phyloP scores from a whole-genome alignment of 2,797 vertebrate genomes.

The Crocidura indochinensis region DNA sequence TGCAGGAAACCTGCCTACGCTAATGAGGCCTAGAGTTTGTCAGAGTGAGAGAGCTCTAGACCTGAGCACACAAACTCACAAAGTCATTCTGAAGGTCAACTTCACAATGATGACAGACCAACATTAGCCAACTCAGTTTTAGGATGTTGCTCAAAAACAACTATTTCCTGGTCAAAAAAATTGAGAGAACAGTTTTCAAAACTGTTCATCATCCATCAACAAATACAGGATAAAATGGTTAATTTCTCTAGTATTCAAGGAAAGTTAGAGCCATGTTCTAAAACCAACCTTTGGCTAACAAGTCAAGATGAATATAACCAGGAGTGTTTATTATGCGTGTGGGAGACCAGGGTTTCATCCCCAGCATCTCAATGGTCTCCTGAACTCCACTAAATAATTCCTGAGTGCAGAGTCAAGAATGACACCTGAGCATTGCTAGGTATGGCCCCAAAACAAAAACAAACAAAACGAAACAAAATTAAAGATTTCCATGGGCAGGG shows the following conservation, averaged over 20 bases:
- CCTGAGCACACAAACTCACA: neutral
- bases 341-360: no score
- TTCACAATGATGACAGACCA: neutral
- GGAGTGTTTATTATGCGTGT: no score
- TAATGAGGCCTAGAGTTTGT: rapidly evolving
- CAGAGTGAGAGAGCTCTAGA: neutral
- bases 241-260: conserved; percentile 7
- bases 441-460: no score
- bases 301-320: no score
- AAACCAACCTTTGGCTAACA: no score
- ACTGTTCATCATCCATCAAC: neutral
- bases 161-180: conserved; percentile 67
- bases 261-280: neutral
- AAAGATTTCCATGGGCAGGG: no score
- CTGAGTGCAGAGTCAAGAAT: no score
- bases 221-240: neutral
- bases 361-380: no score
- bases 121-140: neutral
- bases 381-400: no score
- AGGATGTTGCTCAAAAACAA: conserved; percentile 65
- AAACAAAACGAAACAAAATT: no score
- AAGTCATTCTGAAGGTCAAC: neutral
- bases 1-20: neutral
- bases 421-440: no score
- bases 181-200: conserved; percentile 57